Percentiles rank a stretch among this genome's conserved stretches.
phyloP scores from a whole-genome alignment of 2,888 invertebrate species.

The Eristalis intricaria region DNA sequence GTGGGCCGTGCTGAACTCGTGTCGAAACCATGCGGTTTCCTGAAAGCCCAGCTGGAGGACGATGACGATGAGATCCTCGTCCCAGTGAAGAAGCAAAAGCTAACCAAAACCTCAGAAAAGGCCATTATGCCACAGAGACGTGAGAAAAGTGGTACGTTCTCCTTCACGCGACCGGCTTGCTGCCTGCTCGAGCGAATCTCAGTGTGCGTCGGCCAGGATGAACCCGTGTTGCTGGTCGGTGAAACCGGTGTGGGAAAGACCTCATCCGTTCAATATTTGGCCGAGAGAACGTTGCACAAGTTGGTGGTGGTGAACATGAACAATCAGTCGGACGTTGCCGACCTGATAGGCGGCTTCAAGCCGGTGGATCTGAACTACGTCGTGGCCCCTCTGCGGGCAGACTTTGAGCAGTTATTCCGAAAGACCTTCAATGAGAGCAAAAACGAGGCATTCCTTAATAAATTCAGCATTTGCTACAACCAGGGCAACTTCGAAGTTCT shows the following conservation, averaged over 20 bases:
- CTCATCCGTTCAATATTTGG: constrained; percentile 94
- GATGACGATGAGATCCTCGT: constrained; percentile 48
- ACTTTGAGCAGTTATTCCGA: constrained; percentile 92
- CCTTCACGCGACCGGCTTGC: constrained; percentile 91
- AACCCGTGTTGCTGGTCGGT: constrained; percentile 96
- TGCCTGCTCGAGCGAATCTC: constrained; percentile 94
- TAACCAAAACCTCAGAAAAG: constrained; percentile 73
- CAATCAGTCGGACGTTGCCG: constrained; percentile 98
- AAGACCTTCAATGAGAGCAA: constrained; percentile 89
- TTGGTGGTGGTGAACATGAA: constrained; percentile 98
- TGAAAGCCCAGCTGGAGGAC: constrained; percentile 35
- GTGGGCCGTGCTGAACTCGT: constrained; percentile 87
- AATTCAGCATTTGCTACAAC: constrained; percentile 89
- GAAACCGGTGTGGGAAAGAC: constrained; percentile 99
- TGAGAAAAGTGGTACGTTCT: constrained; percentile 84
- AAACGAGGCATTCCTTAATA: constrained; percentile 91
- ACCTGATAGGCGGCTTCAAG: constrained; percentile 97
- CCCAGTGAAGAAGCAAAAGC: constrained; percentile 76
- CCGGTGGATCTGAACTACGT: constrained; percentile 95
- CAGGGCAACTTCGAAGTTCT: constrained; percentile 88
- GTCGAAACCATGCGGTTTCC: constrained; percentile 74
- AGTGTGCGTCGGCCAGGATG: constrained; percentile 90
- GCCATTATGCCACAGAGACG: constrained; percentile 73
- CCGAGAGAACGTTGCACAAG: constrained; percentile 90
- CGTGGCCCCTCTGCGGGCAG: constrained; percentile 89